Evolutionary conservation across 2,797 vertebrate species (phyloP), one percentile per base, ranked within the genome.

Genomic region (Hydrocynus forskahlii): DNA sequence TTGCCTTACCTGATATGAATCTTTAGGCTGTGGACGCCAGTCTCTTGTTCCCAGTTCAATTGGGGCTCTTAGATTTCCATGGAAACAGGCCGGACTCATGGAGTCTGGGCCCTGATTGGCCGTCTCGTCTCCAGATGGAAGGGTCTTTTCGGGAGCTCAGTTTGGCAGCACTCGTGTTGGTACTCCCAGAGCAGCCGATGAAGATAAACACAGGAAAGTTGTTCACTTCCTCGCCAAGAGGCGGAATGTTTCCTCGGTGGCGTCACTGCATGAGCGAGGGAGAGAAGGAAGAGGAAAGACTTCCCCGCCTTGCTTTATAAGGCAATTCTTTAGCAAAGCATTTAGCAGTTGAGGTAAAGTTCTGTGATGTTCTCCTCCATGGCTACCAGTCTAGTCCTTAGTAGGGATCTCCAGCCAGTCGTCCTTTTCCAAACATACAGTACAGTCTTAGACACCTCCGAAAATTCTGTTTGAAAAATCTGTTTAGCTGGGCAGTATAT

Each of bases 131-230:
- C 73, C 54, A 48, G 62, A 85, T 52, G 66, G 57, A 75, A 45
- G 69, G 62, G 73, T 64, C 64, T 67, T 17, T 6, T 52, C n/a
- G 23, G 59, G 64, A 80, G 25, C 1, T 5, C 21, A 80, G 29
- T 57, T 74, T 74, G 78, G 83, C 70, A 71, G 57, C 14, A 14
- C 62, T 72, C 23, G 35, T 70, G 67, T 76, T 76, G 72, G 70
- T 81, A 59, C 62, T 87, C 80, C 83, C 67, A 19, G 73, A 81
- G 71, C 70, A 60, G 57, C 59, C 63, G 43, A 57, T 7, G 71
- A 76, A 60, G 75, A 75, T 63, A 75, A 84, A 82, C 23, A 85
- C 12, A n/a, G 57, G 38, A 81, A 71, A 73, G 82, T 55, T 77
- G 75, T 48, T 83, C 66, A 52, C 70, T 74, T 67, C 45, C 54